A percentile compares a stretch with the other conserved stretches of the same genome.
phyloP scores from a whole-genome alignment of 2,113 vertebrate species.

The Misgurnus anguillicaudatus region DNA sequence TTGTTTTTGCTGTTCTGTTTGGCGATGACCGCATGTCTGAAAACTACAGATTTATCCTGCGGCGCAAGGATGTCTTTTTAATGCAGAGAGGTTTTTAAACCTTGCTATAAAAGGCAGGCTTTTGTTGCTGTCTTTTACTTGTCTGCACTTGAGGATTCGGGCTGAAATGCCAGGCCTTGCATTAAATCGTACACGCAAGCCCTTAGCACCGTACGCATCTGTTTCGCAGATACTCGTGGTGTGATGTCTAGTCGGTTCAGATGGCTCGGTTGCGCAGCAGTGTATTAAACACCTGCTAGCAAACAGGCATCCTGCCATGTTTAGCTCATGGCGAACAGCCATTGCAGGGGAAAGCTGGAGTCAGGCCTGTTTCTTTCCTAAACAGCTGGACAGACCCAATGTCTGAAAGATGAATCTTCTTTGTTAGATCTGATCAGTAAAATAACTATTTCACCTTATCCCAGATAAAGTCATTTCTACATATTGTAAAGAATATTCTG shows the following conservation, averaged over 20 bases:
- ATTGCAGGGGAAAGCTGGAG: not conserved
- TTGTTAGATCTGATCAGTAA: not conserved
- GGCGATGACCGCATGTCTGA: slow-evolving; percentile 26
- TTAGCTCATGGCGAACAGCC: slow-evolving; percentile 2
- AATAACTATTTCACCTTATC: too few relatives aligned
- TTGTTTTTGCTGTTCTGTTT: slow-evolving; percentile 37
- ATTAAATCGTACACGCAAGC: slow-evolving; percentile 16
- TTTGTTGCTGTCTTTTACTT: slow-evolving; percentile 27
- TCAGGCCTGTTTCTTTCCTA: not conserved
- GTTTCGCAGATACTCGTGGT: slow-evolving; percentile 50
- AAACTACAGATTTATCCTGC: not conserved
- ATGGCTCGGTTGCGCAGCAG: slow-evolving; percentile 28
- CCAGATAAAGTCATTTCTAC: too few relatives aligned
- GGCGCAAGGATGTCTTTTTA: not conserved
- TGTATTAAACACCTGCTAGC: slow-evolving; percentile 29
- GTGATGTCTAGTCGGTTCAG: slow-evolving; percentile 50
- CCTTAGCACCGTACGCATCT: slow-evolving; percentile 13
- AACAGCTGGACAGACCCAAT: not conserved
- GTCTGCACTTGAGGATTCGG: not conserved
- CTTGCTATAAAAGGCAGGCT: slow-evolving; percentile 23
- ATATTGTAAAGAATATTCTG: not conserved
- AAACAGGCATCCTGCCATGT: slow-evolving; percentile 16
- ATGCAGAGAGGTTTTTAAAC: slow-evolving; percentile 5
- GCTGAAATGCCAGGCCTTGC: slow-evolving; percentile 5
- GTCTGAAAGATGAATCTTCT: slow-evolving; percentile 3